Conservation (phyloP, 2,797 vertebrate genomes). For the Coreius guichenoti region DNA sequence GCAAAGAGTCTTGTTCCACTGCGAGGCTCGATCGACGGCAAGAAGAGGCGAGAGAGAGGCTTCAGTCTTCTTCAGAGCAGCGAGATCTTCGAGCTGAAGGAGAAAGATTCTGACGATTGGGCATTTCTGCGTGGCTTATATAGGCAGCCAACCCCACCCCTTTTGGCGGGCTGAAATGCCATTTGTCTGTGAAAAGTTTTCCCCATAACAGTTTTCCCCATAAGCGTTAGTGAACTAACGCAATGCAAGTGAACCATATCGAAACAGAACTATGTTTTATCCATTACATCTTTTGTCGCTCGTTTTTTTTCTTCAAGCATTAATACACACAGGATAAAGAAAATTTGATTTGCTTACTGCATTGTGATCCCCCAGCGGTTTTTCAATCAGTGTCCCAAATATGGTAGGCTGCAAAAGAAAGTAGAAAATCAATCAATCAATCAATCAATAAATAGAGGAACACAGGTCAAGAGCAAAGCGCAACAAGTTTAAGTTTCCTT, state of each 20-base stretch:
- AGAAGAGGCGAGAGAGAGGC: no score
- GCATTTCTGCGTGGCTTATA: no score
- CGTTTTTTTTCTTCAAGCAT: background rate
- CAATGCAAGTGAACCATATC: no score
- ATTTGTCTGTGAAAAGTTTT: background rate
- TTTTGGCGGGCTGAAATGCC: background rate
- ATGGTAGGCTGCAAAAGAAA: conserved; percentile 61
- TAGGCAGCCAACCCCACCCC: no score
- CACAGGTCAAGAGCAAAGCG: background rate
- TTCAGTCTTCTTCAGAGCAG: no score
- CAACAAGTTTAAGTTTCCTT: background rate
- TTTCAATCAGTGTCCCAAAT: conserved; percentile 64
- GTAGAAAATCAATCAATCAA: background rate
- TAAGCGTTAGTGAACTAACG: no score
- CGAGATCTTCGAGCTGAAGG: no score
- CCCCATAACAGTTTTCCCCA: no score
- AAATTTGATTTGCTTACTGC: conserved; percentile 51
- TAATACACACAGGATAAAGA: conserved; percentile 1
- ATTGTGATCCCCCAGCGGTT: conserved; percentile 55
- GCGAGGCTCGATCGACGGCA: no score
- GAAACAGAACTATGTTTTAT: background rate
- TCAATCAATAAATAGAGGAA: conserved; percentile 22
- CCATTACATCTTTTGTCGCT: background rate
- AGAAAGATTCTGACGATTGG: no score
- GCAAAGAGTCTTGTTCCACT: no score